These are phyloP conservation scores for Volucella zonaria DNA, from an alignment of 2,888 invertebrate species.

Conservation along the genomic window DNA sequence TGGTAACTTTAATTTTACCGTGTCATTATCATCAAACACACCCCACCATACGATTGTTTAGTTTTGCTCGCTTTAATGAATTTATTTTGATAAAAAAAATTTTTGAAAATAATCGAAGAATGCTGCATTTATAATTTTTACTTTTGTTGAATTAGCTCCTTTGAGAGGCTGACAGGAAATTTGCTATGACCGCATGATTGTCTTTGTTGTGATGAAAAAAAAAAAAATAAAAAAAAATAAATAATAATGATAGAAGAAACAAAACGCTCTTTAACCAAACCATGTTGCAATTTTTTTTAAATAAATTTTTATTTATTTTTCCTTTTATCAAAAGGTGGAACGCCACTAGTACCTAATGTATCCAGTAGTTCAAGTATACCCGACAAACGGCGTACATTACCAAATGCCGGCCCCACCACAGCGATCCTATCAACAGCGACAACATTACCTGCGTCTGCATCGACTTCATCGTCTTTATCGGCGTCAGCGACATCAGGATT, in stretches of 20 bases:
- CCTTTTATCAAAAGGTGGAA: slow-evolving; percentile 83
- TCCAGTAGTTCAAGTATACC: slow-evolving; percentile 66
- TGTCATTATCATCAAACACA: slow-evolving; percentile 27
- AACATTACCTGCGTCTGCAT: slow-evolving; percentile 74
- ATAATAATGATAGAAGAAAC: slow-evolving; percentile 18
- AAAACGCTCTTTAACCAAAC: neutral
- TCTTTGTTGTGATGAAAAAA: slow-evolving; percentile 53
- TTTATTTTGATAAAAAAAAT: slow-evolving; percentile 4
- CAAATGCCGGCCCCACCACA: slow-evolving; percentile 75
- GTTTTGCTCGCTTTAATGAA: slow-evolving; percentile 25
- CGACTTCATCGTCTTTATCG: slow-evolving; percentile 48
- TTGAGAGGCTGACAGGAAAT: slow-evolving; percentile 29
- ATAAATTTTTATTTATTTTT: slow-evolving; percentile 66
- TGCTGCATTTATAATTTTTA: slow-evolving; percentile 33
- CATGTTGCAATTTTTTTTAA: slow-evolving; percentile 60
- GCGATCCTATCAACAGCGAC: slow-evolving; percentile 76
- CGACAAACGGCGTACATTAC: slow-evolving; percentile 76
- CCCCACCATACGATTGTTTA: neutral
- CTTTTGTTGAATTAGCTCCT: neutral
- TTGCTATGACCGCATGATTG: slow-evolving; percentile 63
- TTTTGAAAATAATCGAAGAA: slow-evolving; percentile 30
- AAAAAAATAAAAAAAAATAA: slow-evolving; percentile 12
- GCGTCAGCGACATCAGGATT: slow-evolving; percentile 58
- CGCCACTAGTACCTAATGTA: slow-evolving; percentile 82
- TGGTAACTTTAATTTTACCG: neutral